phyloP scores from a whole-genome alignment of 1,140 invertebrate genomes.

The Drosophila paulistorum region DNA sequence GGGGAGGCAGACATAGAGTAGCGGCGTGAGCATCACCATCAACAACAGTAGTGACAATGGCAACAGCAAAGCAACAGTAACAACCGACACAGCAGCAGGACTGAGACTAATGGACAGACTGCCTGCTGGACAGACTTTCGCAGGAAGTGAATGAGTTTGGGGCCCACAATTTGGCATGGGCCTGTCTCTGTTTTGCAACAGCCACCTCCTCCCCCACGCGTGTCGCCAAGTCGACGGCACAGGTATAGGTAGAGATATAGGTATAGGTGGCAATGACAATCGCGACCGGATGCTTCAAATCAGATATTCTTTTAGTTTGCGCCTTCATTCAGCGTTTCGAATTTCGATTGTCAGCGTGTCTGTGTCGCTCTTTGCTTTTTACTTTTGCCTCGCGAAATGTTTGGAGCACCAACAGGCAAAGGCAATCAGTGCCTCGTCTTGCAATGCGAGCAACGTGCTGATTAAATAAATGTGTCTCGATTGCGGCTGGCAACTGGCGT shows the following conservation, averaged over 20 bases:
- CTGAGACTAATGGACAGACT: conserved; percentile 34
- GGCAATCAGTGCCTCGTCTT: conserved; percentile 46
- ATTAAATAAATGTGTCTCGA: conserved; percentile 78
- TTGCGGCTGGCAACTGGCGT: conserved; percentile 39
- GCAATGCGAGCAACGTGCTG: conserved; percentile 71
- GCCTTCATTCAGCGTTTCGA: conserved; percentile 78
- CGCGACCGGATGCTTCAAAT: conserved; percentile 81
- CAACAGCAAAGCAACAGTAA: conserved; percentile 46
- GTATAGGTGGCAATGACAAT: conserved; percentile 77
- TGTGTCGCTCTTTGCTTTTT: conserved; percentile 59
- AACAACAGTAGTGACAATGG: conserved; percentile 51
- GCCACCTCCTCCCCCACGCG: conserved; percentile 34
- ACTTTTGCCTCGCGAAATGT: conserved; percentile 66
- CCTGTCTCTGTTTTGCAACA: conserved; percentile 27
- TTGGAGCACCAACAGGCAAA: conserved; percentile 53
- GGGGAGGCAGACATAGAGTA: conserved; percentile 14
- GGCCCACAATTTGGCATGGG: conserved; percentile 43
- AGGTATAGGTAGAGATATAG: conserved; percentile 34
- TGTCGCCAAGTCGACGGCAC: conserved; percentile 56
- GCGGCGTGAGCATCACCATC: conserved; percentile 50
- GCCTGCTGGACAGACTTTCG: conserved; percentile 44
- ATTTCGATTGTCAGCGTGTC: conserved; percentile 79
- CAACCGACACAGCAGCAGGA: conserved; percentile 51
- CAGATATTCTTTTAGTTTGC: conserved; percentile 81
- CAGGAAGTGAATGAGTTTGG: conserved; percentile 70